Base-by-base conservation (phyloP, 1,140 invertebrate genomes). In the Palaemon carinicauda region DNA sequence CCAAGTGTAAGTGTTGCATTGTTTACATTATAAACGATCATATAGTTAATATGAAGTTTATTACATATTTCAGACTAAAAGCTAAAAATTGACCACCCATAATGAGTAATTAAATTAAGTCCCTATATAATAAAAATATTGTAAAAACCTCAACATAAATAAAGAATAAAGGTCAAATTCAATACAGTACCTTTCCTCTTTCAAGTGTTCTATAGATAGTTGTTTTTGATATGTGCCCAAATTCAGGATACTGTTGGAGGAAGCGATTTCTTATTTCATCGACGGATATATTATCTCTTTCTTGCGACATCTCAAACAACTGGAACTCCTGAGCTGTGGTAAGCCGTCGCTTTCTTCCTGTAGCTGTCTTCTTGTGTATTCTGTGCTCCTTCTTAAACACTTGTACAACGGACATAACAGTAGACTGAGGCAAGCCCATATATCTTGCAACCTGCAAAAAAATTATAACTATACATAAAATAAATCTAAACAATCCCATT, bases 341-440 rank as follows among this genome's bases (percentile, higher is more conserved):
- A 12, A 89, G 84, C 27, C 88, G 86, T 29, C 88, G 73, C 52
- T 89, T 89, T 9, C 88, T 69, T 3, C 88, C 88, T 2, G 88
- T 89, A 53, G 88, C 88, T 52, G 88, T 89, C 79, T 89, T 89
- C 81, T 89, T 89, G 65, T 89, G 88, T 78, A 89, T 89, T 19
- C 88, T 75, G 41, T 87, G 84, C 54, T 89, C 88, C 41, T 89
- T 89, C 71, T 89, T 89, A 74, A 89, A 89, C 50, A 89, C 88
- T 53, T 89, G 88, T 51, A 89, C 88, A 12, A 89, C 88, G 10
- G 88, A 89, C 88, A 89, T 89, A 15, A 89, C 88, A 10, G 88
- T 89, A 51, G 88, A 89, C 53, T 89, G 88, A 31, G 88, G 88
- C 54, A 89, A 73, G 2, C 88, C 88, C 88, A 89, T 89, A 33